phyloP scores from a whole-genome alignment of 1,140 invertebrate genomes.

The Hylaeus anthracinus region DNA sequence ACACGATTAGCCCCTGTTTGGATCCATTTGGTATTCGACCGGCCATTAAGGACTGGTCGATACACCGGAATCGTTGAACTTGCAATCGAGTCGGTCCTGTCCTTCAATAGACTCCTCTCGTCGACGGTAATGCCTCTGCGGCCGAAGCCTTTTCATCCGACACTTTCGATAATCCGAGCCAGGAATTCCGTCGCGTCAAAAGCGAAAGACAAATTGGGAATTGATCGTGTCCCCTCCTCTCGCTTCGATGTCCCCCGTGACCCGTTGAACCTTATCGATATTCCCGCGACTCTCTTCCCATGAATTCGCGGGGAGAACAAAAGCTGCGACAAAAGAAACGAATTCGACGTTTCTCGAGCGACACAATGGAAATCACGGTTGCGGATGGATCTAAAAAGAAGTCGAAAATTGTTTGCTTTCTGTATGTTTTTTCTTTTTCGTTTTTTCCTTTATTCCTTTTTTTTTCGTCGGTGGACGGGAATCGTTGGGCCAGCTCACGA shows the following conservation, averaged over 20 bases:
- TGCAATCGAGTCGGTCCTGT: slow-evolving; percentile 47
- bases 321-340: neutral
- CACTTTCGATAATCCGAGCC: slow-evolving; percentile 44
- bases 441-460: neutral
- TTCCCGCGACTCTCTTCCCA: neutral
- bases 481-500: neutral
- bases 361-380: slow-evolving; percentile 15
- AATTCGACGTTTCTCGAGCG: neutral
- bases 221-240: slow-evolving; percentile 11
- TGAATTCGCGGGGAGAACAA: neutral
- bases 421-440: neutral
- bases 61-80: slow-evolving; percentile 56
- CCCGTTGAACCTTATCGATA: neutral
- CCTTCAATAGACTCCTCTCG: slow-evolving; percentile 37
- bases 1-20: slow-evolving; percentile 61
- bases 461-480: neutral
- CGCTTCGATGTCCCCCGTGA: neutral
- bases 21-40: slow-evolving; percentile 54
- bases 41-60: slow-evolving; percentile 55
- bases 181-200: slow-evolving; percentile 36
- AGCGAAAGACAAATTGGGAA: slow-evolving; percentile 43
- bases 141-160: slow-evolving; percentile 39
- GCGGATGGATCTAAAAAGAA: neutral
- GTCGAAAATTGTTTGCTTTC: slow-evolving; percentile 19
- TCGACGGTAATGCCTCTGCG: slow-evolving; percentile 37